Base-by-base conservation (phyloP, 2,888 invertebrate genomes). In the Rhogogaster chlorosoma region DNA sequence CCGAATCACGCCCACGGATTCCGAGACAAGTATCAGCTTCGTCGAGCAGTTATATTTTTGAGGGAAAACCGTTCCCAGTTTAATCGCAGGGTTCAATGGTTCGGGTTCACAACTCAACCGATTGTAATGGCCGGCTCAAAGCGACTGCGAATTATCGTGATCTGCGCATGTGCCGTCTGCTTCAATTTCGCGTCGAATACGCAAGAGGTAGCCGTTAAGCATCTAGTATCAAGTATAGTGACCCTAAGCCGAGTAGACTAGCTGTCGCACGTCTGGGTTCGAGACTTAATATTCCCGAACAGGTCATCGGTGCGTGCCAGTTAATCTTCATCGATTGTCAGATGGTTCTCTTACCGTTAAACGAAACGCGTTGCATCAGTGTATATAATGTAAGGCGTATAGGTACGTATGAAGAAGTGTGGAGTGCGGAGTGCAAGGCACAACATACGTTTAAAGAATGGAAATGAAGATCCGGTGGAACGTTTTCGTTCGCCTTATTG, bases 311-410 rank as follows among this genome's bases (percentile, higher is more conserved):
- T 77, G 49, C 77, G 77, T 49, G 77, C 32, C 77, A n/a, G 77
- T 77, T 77, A 77, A 77, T 77, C 77, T 53, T 45, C 53, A 26
- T 4, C 71, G 71, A 53, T 77, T 45, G 49, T 77, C n/a, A 49
- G 53, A 49, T 29, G 77, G 49, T 77, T 36, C 61, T 80, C 53
- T 22, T 80, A 80, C 61, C 53, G 80, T 80, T 64, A 64, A 61
- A 61, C 61, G 61, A 80, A 80, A 61, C 57, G 18, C 22, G 77
- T 77, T 77, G 77, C 49, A 77, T 77, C 77, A 77, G 61, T 61
- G 12, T 61, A 61, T 61, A 53, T 10, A 2, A 12, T 7, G 15
- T 18, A 7, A 53, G n/a, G 53, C 18, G 18, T 4, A 15, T 53
- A 53, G 18, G 15, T 36, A 70, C 70, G 32, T 32, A 32, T 22